These are phyloP conservation scores for Scaptomyza flava DNA, from an alignment of 2,888 invertebrate species.

Conservation along the genomic window DNA sequence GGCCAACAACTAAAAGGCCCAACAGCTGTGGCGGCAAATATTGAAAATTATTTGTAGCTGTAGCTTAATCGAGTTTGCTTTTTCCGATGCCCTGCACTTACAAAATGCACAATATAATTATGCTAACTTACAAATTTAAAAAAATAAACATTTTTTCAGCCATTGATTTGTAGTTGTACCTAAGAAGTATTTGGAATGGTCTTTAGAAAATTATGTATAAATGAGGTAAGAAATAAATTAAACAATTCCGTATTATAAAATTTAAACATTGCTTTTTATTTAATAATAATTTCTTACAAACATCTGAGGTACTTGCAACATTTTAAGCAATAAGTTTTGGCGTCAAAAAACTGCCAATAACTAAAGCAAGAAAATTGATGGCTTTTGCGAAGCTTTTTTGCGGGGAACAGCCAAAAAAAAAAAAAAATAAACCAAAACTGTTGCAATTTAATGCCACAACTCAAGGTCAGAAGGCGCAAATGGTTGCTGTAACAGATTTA, in stretches of 20 bases:
- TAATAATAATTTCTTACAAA: too few relatives aligned
- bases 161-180: too few relatives aligned
- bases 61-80: not conserved
- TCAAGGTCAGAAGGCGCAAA: constrained; percentile 70
- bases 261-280: too few relatives aligned
- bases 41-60: too few relatives aligned
- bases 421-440: constrained; percentile 33
- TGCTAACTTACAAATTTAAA: too few relatives aligned
- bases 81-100: constrained; percentile 24
- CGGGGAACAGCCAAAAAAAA: constrained; percentile 44
- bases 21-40: constrained; percentile 3
- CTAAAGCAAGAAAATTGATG: constrained; percentile 38
- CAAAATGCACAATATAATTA: too few relatives aligned
- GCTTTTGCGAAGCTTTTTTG: constrained; percentile 22
- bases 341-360: constrained; percentile 41
- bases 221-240: too few relatives aligned
- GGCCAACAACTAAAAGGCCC: constrained; percentile 18
- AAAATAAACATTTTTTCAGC: too few relatives aligned
- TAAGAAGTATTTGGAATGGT: too few relatives aligned
- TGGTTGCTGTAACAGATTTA: constrained; percentile 43
- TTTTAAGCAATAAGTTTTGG: constrained; percentile 32
- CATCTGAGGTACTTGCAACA: constrained; percentile 73
- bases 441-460: constrained; percentile 68
- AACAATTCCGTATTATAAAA: too few relatives aligned
- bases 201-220: too few relatives aligned